Conservation (phyloP, 2,113 vertebrate species). For the Nettapus auritus region DNA sequence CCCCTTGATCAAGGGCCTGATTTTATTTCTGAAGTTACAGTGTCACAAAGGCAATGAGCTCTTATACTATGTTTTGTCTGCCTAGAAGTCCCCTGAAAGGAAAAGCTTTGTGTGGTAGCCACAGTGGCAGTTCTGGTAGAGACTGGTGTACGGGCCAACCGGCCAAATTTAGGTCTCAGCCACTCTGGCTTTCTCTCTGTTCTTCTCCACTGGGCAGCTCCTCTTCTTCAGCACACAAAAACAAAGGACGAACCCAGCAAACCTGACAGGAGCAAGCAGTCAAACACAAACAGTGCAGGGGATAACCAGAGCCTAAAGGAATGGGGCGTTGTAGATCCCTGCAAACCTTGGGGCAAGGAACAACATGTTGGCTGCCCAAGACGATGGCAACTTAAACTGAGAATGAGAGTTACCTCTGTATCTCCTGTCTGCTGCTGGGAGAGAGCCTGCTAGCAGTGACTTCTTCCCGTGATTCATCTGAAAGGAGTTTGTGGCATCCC, state of each 20-base stretch:
- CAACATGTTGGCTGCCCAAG: background rate
- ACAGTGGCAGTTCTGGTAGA: background rate
- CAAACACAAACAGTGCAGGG: background rate
- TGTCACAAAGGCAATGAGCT: background rate
- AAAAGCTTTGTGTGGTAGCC: background rate
- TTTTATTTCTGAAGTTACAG: background rate
- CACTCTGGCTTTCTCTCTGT: background rate
- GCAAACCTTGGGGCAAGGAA: background rate
- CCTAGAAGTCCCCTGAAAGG: background rate
- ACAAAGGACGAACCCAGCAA: background rate
- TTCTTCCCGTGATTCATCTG: background rate
- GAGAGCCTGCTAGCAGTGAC: background rate
- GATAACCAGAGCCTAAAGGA: background rate
- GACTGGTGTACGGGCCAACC: background rate
- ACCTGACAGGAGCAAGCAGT: background rate
- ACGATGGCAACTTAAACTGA: accelerated
- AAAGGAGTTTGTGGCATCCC: background rate
- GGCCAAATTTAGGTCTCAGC: background rate
- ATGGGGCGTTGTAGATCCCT: background rate
- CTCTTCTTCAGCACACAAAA: background rate
- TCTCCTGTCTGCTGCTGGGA: background rate
- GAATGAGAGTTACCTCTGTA: background rate
- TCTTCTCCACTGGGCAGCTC: background rate
- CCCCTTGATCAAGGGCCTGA: background rate
- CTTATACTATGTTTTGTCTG: background rate